A percentile compares a stretch with the other conserved stretches of the same genome.
phyloP scores from a whole-genome alignment of 1,140 invertebrate genomes.

The Calycopis cecrops region DNA sequence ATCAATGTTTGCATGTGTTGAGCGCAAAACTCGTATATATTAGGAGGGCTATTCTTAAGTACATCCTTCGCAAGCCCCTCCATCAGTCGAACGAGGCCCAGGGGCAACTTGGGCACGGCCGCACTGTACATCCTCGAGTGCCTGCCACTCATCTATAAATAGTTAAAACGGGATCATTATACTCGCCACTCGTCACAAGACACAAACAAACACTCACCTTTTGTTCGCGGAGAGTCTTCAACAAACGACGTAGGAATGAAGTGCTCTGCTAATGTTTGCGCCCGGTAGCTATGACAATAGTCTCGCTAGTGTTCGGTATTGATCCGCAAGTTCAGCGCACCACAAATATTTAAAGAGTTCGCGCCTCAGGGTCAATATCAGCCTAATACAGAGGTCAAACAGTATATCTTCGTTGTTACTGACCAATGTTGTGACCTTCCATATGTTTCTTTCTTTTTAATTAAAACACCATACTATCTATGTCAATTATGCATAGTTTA shows the following conservation, averaged over 20 bases:
- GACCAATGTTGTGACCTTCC: too few species aligned
- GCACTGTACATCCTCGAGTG: conserved; percentile 37
- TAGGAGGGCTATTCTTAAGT: conserved; percentile 61
- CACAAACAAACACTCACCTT: neutral
- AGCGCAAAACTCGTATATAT: conserved; percentile 16
- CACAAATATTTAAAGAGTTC: conserved; percentile 5
- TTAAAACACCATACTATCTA: too few species aligned
- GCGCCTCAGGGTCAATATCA: conserved; percentile 2
- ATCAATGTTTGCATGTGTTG: conserved; percentile 20
- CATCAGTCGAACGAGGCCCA: conserved; percentile 70
- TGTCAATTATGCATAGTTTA: too few species aligned
- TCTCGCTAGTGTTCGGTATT: conserved; percentile 5
- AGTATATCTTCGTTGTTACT: too few species aligned
- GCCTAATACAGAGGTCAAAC: neutral
- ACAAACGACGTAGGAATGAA: neutral
- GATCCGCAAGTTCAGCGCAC: conserved; percentile 5
- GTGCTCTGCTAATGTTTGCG: conserved; percentile 27
- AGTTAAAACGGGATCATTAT: neutral
- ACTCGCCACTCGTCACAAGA: neutral
- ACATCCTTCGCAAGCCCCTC: conserved; percentile 74
- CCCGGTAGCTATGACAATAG: conserved; percentile 35
- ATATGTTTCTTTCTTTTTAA: too few species aligned
- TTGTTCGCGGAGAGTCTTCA: neutral
- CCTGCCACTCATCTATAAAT: conserved; percentile 31
- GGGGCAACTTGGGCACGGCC: conserved; percentile 66